These are phyloP conservation scores for Heteromormyrus szaboi DNA, from an alignment of 2,797 vertebrate genomes.

Conservation along the genomic window DNA sequence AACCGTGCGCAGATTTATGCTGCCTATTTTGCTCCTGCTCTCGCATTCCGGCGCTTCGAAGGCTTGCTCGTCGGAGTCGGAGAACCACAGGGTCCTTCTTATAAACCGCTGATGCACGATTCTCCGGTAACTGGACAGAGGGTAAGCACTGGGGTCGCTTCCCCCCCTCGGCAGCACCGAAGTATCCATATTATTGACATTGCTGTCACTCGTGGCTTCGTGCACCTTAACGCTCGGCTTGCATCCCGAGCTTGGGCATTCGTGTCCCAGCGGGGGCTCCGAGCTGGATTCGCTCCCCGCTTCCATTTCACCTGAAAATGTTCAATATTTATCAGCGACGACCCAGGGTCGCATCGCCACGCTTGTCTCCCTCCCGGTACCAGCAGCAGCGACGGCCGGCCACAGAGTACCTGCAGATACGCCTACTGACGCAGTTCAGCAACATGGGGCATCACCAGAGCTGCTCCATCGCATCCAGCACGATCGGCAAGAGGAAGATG, in stretches of 20 bases:
- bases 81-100: slow-evolving; percentile 84
- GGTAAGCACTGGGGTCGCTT: slow-evolving; percentile 59
- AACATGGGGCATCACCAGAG: slow-evolving; percentile 45
- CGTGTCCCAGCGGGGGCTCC: slow-evolving; percentile 43
- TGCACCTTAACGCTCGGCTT: slow-evolving; percentile 48
- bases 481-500: slow-evolving; percentile 32
- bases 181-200: slow-evolving; percentile 52
- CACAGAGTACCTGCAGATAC: slow-evolving; percentile 63
- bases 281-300: slow-evolving; percentile 50
- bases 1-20: slow-evolving; percentile 72
- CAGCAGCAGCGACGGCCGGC: slow-evolving; percentile 35
- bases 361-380: slow-evolving; percentile 49
- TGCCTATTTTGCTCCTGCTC: slow-evolving; percentile 63
- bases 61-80: slow-evolving; percentile 77
- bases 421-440: slow-evolving; percentile 65
- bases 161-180: slow-evolving; percentile 52
- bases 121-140: slow-evolving; percentile 60
- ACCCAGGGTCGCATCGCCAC: slow-evolving; percentile 56
- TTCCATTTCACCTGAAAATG: slow-evolving; percentile 57
- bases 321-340: slow-evolving; percentile 46
- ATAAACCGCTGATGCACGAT: slow-evolving; percentile 78
- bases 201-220: slow-evolving; percentile 48
- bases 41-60: slow-evolving; percentile 73
- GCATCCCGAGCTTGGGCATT: slow-evolving; percentile 42
- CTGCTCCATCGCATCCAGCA: slow-evolving; percentile 44